Base-by-base conservation (phyloP, 1,140 invertebrate species). In the Sycophila sp. region DNA sequence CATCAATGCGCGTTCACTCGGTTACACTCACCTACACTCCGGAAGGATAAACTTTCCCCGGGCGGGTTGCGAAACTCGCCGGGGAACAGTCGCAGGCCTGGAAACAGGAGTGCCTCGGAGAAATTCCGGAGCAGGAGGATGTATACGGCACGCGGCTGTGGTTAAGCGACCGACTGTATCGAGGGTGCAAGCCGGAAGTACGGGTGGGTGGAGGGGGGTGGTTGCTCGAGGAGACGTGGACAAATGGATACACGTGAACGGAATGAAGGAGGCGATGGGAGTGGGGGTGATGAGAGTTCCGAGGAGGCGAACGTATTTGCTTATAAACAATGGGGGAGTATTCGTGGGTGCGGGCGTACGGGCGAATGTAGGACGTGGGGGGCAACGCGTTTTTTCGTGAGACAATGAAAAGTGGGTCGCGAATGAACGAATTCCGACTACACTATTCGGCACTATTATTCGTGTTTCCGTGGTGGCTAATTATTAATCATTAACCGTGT, bases 81-180 rank as follows among this genome's bases (percentile, higher is more conserved):
- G 42, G 42, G 13, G 47, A 7, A 15, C 36, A 38, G 49, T n/a
- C 7, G 47, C 17, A 47, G 28, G 36, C 4, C 28, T 11, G 45
- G 49, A 26, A 56, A 58, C 13, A 47, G 2, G 28, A 47, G 30
- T 22, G 22, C 40, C 66, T 68, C 56, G 28, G 13, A 30, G 42
- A 68, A 68, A 68, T 68, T 68, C 56, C 56, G 24, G 24, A 42
- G 40, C 17, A 42, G 55, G 59, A 11, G 42, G 42, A 60, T 67
- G 19, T 45, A 38, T 13, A n/a, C n/a, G 24, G 4, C 24, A n/a
- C 15, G 30, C 17, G 51, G 15, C 2, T 15, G 45, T 22, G 19
- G 47, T 22, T 38, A 22, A 55, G 34, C 49, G 55, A 17, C 32
- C n/a, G 24, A 19, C 34, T 6, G 34, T 17, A 19, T 38, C 8